These are phyloP conservation scores for Dendrophyllia cribrosa DNA, from an alignment of 64 coral and sea anemone species.

Conservation along the genomic window DNA sequence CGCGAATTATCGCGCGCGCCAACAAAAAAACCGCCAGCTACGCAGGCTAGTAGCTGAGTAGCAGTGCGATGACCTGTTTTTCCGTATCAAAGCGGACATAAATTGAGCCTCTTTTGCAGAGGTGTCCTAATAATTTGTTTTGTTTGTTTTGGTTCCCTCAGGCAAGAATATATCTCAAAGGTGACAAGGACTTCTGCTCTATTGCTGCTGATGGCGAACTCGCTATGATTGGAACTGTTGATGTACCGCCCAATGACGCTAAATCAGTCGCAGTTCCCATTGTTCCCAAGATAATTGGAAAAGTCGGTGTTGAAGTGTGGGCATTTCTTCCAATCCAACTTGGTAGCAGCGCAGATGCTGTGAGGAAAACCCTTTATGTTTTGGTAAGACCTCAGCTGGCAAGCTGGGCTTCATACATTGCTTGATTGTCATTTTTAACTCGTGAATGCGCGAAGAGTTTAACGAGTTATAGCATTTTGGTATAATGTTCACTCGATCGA, in stretches of 20 bases:
- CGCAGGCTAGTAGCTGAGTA: too few relatives aligned
- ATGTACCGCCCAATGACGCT: not conserved
- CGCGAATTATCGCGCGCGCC: too few relatives aligned
- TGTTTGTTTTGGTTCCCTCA: constrained; percentile 14
- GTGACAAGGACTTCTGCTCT: constrained; percentile 76
- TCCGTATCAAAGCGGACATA: too few relatives aligned
- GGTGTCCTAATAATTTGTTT: too few relatives aligned
- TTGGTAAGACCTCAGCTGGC: constrained; percentile 37
- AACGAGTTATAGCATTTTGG: too few relatives aligned
- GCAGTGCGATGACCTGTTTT: too few relatives aligned
- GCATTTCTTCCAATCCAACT: constrained; percentile 45
- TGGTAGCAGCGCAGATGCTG: not conserved
- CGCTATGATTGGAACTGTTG: not conserved
- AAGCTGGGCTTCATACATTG: too few relatives aligned
- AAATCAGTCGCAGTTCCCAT: constrained; percentile 48
- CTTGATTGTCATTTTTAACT: too few relatives aligned
- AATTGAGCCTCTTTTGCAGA: too few relatives aligned
- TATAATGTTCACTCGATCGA: too few relatives aligned
- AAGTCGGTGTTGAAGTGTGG: not conserved
- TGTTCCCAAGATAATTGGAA: constrained; percentile 84
- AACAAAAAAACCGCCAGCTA: too few relatives aligned
- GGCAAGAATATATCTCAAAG: constrained; percentile 74
- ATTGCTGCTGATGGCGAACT: constrained; percentile 32
- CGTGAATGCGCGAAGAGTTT: too few relatives aligned
- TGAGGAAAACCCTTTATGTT: constrained; percentile 71